Conservation (phyloP, 2,888 invertebrate species). For the Phymatocera aterrima region DNA sequence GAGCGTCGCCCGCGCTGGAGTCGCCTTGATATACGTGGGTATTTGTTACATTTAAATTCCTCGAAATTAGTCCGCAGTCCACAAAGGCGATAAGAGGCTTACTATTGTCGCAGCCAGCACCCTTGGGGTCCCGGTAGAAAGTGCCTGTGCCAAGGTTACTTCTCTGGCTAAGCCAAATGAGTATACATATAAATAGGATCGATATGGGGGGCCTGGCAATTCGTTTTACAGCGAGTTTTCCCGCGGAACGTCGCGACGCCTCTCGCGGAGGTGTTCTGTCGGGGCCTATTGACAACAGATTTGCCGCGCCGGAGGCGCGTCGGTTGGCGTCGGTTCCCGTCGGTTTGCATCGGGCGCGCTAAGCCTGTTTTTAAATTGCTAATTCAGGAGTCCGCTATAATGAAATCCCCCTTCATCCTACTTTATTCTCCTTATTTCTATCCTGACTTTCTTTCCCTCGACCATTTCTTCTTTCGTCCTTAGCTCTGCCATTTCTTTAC, state of each 20-base stretch:
- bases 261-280: slow-evolving; percentile 17
- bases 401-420: slow-evolving; percentile 57
- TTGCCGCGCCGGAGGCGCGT: slow-evolving; percentile 13
- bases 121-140: slow-evolving; percentile 22
- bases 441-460: slow-evolving; percentile 36
- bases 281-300: slow-evolving; percentile 43
- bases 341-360: slow-evolving; percentile 52
- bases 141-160: slow-evolving; percentile 1
- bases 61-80: slow-evolving; percentile 34
- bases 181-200: slow-evolving; percentile 41
- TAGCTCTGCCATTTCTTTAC: slow-evolving; percentile 50
- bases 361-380: slow-evolving; percentile 64
- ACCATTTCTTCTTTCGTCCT: slow-evolving; percentile 50
- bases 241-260: slow-evolving; percentile 13
- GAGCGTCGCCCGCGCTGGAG: slow-evolving; percentile 7
- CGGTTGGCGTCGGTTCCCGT: slow-evolving; percentile 31
- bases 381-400: slow-evolving; percentile 60
- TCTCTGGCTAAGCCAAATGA: slow-evolving; percentile 35
- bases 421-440: slow-evolving; percentile 44
- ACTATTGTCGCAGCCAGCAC: slow-evolving; percentile 35
- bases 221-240: slow-evolving; percentile 26
- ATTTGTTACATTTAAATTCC: slow-evolving; percentile 42
- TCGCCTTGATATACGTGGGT: slow-evolving; percentile 36
- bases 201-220: slow-evolving; percentile 32
- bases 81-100: slow-evolving; percentile 42